A percentile compares a stretch with the other conserved stretches of the same genome.
These are phyloP conservation scores for Macrosoma leucophasiata DNA, from an alignment of 2,888 invertebrate genomes.

Conservation along the genomic window DNA sequence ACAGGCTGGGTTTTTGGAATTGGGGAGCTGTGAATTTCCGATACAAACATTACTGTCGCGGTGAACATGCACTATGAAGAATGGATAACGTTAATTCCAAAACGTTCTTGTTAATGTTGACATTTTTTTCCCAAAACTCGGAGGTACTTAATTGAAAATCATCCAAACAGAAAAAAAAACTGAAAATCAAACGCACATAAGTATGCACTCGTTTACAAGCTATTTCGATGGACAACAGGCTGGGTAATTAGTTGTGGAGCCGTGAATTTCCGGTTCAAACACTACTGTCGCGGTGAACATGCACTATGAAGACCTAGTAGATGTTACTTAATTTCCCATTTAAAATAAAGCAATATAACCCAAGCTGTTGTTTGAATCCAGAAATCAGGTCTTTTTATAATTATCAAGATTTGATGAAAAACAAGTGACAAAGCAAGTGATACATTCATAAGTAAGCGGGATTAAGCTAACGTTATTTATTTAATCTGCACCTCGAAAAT, in stretches of 20 bases:
- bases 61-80: conserved; percentile 20
- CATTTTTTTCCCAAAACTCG: too few species aligned
- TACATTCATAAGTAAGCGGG: too few species aligned
- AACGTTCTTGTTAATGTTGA: too few species aligned
- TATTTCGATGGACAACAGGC: conserved; percentile 51
- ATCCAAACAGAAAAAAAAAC: too few species aligned
- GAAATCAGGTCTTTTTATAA: too few species aligned
- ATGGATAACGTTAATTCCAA: background rate
- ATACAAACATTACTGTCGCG: conserved; percentile 45
- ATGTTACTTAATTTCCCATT: background rate
- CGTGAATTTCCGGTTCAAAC: conserved; percentile 45
- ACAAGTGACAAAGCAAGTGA: too few species aligned
- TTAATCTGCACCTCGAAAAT: too few species aligned
- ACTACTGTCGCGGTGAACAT: conserved; percentile 36
- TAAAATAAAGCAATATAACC: too few species aligned
- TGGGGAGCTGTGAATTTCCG: conserved; percentile 42
- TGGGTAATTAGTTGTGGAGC: conserved; percentile 50
- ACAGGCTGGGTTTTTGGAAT: conserved; percentile 53
- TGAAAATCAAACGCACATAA: conserved; percentile 18
- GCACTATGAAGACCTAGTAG: conserved; percentile 18
- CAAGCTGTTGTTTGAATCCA: too few species aligned
- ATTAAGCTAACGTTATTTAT: too few species aligned
- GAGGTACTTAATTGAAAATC: too few species aligned
- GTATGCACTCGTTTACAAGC: conserved; percentile 59
- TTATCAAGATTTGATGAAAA: too few species aligned